Base-by-base conservation (phyloP, 30 jellyfish, hydroid and myxozoan species). In the Aurelia aurita region DNA sequence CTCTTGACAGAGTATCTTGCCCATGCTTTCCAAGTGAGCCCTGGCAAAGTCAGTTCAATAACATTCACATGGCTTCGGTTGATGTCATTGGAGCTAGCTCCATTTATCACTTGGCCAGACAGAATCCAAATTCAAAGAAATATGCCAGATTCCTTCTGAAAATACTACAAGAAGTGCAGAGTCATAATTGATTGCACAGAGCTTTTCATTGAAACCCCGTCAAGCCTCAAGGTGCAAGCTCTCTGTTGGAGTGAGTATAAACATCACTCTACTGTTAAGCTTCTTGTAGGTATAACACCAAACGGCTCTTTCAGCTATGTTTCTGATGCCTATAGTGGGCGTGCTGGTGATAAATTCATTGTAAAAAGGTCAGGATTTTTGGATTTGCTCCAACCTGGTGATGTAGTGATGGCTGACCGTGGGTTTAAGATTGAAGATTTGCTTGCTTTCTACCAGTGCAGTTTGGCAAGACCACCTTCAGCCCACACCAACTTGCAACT, bases 181-280 rank as follows among this genome's bases (percentile, higher is more conserved):
- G 45, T 59, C 19, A 80, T 80, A 32, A 80, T 80, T 23, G 89
- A 80, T 80, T 80, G 91, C 76, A n/a, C 91, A n/a, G 89, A 80
- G 59, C 57, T 67, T 80, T 84, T 74, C 25, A 72, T 84, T 16
- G 94, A 84, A 54, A 84, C 94, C 44, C 94, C 94, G 29, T 68
- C 34, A 59, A 47, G 61, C 79, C 74, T 84, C 46, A 80, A 84
- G 49, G 28, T 74, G 14, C 94, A 84, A 62, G 59, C 60, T 19
- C 26, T 67, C n/a, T 68, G 92, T 25, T 61, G 91, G 84, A 20
- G 45, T 20, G 59, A 76, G 22, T 76, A 76, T 46, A 76, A 76
- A 55, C 82, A 76, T 34, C 90, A 79, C 85, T 68, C 45, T 28
- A 80, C 91, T 27, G 35, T 80, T 23, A 80, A 80, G 57, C 51